Base-by-base conservation (phyloP, 64 coral and sea anemone genomes). In the Actinia equina region DNA sequence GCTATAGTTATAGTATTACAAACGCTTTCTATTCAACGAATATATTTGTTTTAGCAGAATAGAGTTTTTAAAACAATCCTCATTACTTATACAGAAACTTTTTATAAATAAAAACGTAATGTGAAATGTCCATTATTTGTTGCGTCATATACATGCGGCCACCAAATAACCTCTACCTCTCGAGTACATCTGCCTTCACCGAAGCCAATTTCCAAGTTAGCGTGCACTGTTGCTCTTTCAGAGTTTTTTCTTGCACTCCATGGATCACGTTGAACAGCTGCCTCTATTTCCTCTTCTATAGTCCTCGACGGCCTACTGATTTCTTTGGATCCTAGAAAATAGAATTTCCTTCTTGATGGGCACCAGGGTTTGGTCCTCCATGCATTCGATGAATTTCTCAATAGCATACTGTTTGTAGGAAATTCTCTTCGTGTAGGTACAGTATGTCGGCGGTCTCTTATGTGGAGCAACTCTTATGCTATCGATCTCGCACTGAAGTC, bases 371-470 rank as follows among this genome's bases (percentile, higher is more conserved):
- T 86, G 84, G 25, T 86, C 85, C 7, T 71, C 37, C 0, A 74
- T 17, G 46, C 59, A 62, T 1, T 51, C 4, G 4, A 69, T 49
- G 8, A 86, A 43, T 2, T 43, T 62, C 45, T 42, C 46, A 15
- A 69, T 44, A 22, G 20, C 61, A 10, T 69, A 86, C 14, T 52
- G 10, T 51, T 86, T 86, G 85, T 86, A 86, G 4, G 85, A 86
- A 51, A 86, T 10, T 3, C 63, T 62, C 43, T 86, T 65, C 6
- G 85, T 71, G 3, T 13, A 49, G 12, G 26, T 25, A 22, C 30
- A 10, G 44, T 86, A 86, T 69, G 61, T 26, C 59, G 85, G 60
- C 7, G 60, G 22, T n/a, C 61, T 85, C 63, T 65, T 63, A 57
- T 85, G 83, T 37, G 56, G 10, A 37, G 58, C 20, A 42, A 59